phyloP scores from a whole-genome alignment of 2,113 vertebrate genomes.

The Donacobius atricapilla region DNA sequence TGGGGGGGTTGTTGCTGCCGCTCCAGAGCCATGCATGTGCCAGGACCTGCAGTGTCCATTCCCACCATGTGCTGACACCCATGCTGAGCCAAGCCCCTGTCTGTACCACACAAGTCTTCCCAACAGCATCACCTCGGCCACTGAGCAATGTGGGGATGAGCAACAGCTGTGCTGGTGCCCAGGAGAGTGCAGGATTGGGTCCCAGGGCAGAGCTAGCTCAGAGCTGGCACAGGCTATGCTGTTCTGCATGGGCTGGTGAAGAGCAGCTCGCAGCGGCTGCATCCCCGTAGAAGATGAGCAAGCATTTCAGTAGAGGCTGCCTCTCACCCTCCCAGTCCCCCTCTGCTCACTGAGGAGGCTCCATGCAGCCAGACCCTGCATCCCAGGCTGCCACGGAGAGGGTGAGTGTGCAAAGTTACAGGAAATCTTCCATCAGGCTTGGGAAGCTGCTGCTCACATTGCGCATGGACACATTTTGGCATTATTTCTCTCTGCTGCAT shows the following conservation, averaged over 20 bases:
- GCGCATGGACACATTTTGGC: neutral
- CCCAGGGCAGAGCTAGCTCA: neutral
- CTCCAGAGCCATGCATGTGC: neutral
- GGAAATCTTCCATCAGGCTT: neutral
- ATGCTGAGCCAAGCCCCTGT: accelerated
- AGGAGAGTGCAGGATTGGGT: neutral
- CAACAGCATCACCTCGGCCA: neutral
- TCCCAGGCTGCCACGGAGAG: neutral
- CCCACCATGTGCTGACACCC: accelerated
- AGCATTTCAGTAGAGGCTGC: neutral
- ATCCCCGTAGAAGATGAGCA: neutral
- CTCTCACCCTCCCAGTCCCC: neutral
- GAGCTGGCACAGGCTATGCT: neutral
- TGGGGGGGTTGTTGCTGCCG: accelerated
- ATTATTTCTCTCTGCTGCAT: neutral
- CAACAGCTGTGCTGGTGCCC: neutral
- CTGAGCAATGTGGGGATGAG: neutral
- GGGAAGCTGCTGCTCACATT: neutral
- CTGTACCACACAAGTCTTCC: neutral
- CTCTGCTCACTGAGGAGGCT: neutral
- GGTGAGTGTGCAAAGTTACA: neutral
- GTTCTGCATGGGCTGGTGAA: neutral
- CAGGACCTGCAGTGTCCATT: neutral
- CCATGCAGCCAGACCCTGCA: neutral
- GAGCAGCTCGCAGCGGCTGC: neutral